Evolutionary conservation across 2,888 invertebrate species (phyloP), one percentile per base, ranked within the genome.

Genomic region (Germaria angustata): DNA sequence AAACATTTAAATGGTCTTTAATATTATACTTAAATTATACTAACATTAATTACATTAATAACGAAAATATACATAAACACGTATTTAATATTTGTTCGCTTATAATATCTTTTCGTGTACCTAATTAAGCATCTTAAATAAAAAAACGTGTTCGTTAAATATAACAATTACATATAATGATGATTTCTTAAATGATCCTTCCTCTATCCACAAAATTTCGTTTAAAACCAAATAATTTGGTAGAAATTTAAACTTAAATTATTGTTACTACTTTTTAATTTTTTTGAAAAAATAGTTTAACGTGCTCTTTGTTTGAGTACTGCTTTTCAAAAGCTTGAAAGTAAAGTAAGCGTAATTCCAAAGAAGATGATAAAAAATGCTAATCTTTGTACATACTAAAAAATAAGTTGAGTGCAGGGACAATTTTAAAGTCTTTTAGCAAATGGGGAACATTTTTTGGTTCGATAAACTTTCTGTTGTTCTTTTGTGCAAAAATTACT

Each of bases 51-150:
- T 5, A 28, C 28, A 28, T 28, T 28, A 28, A 5, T 28, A 28
- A 28, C 4, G 61, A 39, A 59, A 28, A 55, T 34, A 49, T 17
- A 51, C 49, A 44, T 28, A 15, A 28, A 46, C 46, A 57, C 57
- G 55, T 63, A 66, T 20, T 24, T 44, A 32, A 63, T 11, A 72
- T 65, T 69, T 69, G 32, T 65, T 71, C 57, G 76, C 65, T 81
- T 75, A 44, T 22, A 69, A 76, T 61, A 59, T 75, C 63, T 81
- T 68, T 75, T 78, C 81, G 69, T 78, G 78, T 81, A 78, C 73
- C 81, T 81, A 65, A 78, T 6, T 28, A 28, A 28, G 63, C 63
- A 76, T 71, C 57, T 66, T 34, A 15, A 51, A 55, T 73, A 44
- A 46, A 15, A 36, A 77, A 80, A n/a, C n/a, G 39, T 72, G 63